Conservation (phyloP, 2,888 invertebrate species). For the Microctonus aethiopoides region DNA sequence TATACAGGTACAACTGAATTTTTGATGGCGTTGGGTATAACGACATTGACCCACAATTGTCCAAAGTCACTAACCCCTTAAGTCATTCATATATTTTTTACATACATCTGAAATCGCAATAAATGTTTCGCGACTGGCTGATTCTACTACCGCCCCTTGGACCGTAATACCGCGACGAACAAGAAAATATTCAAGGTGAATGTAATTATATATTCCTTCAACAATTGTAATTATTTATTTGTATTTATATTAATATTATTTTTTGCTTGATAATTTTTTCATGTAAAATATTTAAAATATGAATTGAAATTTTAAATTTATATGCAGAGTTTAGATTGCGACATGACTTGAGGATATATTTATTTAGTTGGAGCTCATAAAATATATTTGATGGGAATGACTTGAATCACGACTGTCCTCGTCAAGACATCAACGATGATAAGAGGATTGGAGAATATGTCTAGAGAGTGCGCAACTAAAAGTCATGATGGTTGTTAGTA, state of each 20-base stretch:
- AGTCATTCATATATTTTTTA: conserved; percentile 57
- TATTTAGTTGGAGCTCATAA: no score
- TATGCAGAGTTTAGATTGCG: no score
- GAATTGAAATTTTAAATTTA: no score
- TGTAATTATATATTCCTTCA: background rate
- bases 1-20: background rate
- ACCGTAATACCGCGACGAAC: conserved; percentile 37
- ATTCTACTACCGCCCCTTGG: conserved; percentile 37
- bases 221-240: background rate
- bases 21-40: conserved; percentile 8
- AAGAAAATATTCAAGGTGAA: background rate
- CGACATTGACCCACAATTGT: conserved; percentile 59
- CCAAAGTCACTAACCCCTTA: conserved; percentile 60
- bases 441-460: background rate
- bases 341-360: no score
- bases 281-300: no score
- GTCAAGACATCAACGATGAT: background rate
- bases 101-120: conserved; percentile 40
- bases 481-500: conserved; percentile 59
- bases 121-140: conserved; percentile 42
- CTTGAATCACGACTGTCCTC: no score
- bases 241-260: background rate
- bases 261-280: no score
- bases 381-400: no score
- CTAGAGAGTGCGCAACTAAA: background rate